phyloP scores from a whole-genome alignment of 2,797 vertebrate genomes.

The Remorina albescens region DNA sequence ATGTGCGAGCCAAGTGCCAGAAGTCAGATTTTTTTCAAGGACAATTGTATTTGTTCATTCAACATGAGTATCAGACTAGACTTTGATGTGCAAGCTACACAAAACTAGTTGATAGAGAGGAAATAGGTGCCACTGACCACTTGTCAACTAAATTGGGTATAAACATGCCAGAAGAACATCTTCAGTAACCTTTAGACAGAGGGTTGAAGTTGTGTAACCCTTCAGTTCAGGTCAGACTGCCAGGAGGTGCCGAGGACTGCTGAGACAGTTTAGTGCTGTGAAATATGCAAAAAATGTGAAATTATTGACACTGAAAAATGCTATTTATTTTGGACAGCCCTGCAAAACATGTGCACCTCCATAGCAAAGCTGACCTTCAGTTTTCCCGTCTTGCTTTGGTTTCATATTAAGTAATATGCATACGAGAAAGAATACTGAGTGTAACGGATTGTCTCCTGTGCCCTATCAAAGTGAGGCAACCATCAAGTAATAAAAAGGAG shows the following conservation, averaged over 20 bases:
- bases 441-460: constrained; percentile 8
- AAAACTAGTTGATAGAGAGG: constrained; percentile 41
- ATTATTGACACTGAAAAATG: constrained; percentile 2
- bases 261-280: not conserved
- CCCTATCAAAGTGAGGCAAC: not conserved
- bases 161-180: constrained; percentile 27
- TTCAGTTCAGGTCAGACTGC: not conserved
- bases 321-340: not conserved
- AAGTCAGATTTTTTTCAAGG: constrained; percentile 46
- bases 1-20: constrained; percentile 53
- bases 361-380: too few species aligned
- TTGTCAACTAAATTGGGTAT: constrained; percentile 44
- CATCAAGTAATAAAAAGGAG: constrained; percentile 1
- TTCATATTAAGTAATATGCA: constrained; percentile 15
- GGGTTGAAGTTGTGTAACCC: not conserved
- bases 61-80: constrained; percentile 13
- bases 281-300: constrained; percentile 11
- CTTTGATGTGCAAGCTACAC: constrained; percentile 59
- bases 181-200: constrained; percentile 17
- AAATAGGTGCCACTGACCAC: constrained; percentile 31
- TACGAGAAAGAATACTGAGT: not conserved
- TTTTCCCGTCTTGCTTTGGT: not conserved
- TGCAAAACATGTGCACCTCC: constrained; percentile 13
- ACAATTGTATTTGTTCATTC: constrained; percentile 45
- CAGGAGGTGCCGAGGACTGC: not conserved